Evolutionary conservation across 1,140 invertebrate species (phyloP), one percentile per base, ranked within the genome.

Genomic region (Leptonema lineaticorne): DNA sequence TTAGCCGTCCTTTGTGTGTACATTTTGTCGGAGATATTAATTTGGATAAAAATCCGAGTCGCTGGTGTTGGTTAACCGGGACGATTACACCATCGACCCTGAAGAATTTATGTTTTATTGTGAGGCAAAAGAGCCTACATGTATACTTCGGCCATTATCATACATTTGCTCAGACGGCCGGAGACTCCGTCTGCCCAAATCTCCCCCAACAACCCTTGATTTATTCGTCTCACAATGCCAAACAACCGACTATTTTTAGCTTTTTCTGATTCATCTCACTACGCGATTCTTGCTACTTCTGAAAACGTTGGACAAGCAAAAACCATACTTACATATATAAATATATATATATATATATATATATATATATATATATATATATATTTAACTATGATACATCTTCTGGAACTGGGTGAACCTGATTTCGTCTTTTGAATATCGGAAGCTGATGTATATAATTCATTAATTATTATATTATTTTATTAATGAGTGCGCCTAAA

Each of bases 251-350:
- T 53, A 53, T 53, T 53, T 53, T 53, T 53, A 53, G 50, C 22
- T 24, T 16, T 45, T n/a, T 24, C 26, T 69, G 68, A 69, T 64
- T 69, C 60, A 69, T 69, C 63, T 45, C 50, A 16, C 7, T 3
- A 26, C 50, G 50, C n/a, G 57, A 18, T 37, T 18, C 7, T 5
- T 62, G 14, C 41, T 2, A 48, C 45, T 63, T 20, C 48, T 26
- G 62, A 63, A 48, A 27, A 63, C 48, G 45, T 26, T 63, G 22
- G 62, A 63, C 33, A 24, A 37, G 24, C 16, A 18, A 30, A 30
- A 56, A 24, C 14, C 37, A 9, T 16, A 11, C 9, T 41, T 9
- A 41, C 37, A 9, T 9, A 41, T 41, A 9, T 33, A 33, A 5
- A 33, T 33, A 33, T 11, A 33, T 33, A 33, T 33, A 11, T 33